A percentile compares a stretch with the other conserved stretches of the same genome.
phyloP scores from a whole-genome alignment of 2,797 vertebrate species.

The Scolopax rusticola region DNA sequence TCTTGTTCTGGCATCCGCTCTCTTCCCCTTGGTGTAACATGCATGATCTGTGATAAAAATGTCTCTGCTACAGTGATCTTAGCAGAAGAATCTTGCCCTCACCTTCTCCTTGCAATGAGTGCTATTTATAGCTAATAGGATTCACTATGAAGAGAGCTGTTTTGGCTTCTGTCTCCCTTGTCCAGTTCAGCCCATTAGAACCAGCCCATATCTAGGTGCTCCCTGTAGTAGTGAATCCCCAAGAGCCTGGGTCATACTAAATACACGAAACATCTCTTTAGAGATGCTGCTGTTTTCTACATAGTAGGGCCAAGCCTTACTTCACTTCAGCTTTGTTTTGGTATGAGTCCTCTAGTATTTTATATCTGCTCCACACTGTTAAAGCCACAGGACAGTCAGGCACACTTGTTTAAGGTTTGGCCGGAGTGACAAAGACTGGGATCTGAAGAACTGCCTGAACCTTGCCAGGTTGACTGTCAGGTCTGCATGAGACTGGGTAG shows the following conservation, averaged over 20 bases:
- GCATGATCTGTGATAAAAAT: not conserved
- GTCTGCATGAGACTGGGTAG: not conserved
- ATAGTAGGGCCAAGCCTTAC: not conserved
- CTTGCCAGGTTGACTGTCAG: not conserved
- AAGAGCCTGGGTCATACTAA: not conserved
- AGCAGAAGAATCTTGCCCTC: not conserved
- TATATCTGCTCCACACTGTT: rapidly evolving
- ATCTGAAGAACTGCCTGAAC: not conserved
- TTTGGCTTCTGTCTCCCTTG: not conserved
- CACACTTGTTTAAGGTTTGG: not conserved
- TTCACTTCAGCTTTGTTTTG: not conserved
- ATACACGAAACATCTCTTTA: not conserved
- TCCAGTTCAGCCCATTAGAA: not conserved
- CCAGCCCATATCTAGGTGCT: not conserved
- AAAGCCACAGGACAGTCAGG: not conserved
- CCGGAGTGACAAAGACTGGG: not conserved
- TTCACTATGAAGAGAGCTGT: constrained; percentile 7
- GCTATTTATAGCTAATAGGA: constrained; percentile 53
- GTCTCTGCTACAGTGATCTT: not conserved
- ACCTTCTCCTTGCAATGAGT: not conserved
- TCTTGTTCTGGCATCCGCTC: not conserved
- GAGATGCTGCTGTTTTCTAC: not conserved
- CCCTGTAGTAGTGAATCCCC: not conserved
- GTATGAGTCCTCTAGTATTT: not conserved
- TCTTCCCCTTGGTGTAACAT: not conserved